A percentile compares a stretch with the other conserved stretches of the same genome.
These are phyloP conservation scores for Cybosia mesomella DNA, from an alignment of 2,888 invertebrate species.

Conservation along the genomic window DNA sequence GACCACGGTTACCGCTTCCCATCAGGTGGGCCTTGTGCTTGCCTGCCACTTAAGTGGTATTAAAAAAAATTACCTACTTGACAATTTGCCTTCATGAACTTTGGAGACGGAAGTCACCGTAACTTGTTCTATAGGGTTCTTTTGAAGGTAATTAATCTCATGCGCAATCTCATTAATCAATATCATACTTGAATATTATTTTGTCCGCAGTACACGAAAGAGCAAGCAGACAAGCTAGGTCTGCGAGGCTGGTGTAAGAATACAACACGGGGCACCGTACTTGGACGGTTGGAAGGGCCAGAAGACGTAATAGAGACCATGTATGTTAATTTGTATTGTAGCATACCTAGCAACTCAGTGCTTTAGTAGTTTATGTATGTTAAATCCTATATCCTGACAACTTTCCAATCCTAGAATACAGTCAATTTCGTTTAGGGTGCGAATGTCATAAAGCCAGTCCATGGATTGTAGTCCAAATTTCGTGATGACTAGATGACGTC, in stretches of 20 bases:
- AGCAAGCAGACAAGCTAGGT: slow-evolving; percentile 88
- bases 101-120: not conserved
- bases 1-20: too few relatives aligned
- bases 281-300: slow-evolving; percentile 90
- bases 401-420: not conserved
- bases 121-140: not conserved
- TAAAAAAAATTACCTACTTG: not conserved
- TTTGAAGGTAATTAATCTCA: not conserved
- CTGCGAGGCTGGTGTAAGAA: slow-evolving; percentile 92
- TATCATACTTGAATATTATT: slow-evolving; percentile 4
- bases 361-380: too few relatives aligned
- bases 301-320: slow-evolving; percentile 87
- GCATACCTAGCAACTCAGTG: not conserved
- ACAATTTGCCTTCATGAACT: not conserved
- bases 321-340: slow-evolving; percentile 64
- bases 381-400: not conserved
- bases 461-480: not conserved
- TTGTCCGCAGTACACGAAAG: slow-evolving; percentile 87
- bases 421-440: not conserved
- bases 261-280: slow-evolving; percentile 89
- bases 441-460: not conserved
- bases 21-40: too few relatives aligned
- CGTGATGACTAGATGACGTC: too few relatives aligned
- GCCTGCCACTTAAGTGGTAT: too few relatives aligned
- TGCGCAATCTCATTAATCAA: not conserved